Evolutionary conservation across 1,140 invertebrate genomes (phyloP).

Genomic region (Magallana angulata): DNA sequence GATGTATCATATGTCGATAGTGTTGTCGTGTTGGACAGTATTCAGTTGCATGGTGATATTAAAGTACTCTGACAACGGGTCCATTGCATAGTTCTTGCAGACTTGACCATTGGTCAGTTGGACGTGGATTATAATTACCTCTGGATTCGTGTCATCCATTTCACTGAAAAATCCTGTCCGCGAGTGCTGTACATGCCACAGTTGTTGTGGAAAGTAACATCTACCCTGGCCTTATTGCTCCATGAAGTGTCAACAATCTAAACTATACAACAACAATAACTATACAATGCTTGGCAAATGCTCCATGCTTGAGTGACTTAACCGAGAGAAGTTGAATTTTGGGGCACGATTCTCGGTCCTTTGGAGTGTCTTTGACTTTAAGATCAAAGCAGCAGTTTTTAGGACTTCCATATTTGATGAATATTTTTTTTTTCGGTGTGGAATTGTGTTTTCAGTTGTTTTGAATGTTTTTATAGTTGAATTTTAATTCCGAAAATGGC

Average conservation of each 20-base stretch:
- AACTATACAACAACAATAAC: slow-evolving; percentile 22
- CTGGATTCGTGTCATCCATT: background rate
- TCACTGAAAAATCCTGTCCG: background rate
- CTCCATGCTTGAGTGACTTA: slow-evolving; percentile 19
- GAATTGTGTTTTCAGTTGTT: background rate
- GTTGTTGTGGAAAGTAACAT: background rate
- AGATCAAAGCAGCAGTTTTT: background rate
- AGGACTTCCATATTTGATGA: no score
- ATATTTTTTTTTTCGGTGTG: background rate
- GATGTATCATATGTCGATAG: background rate
- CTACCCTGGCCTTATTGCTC: slow-evolving; percentile 11
- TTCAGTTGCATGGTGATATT: background rate
- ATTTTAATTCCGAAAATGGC: slow-evolving; percentile 29
- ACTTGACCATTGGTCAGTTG: slow-evolving; percentile 20
- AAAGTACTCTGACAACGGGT: background rate
- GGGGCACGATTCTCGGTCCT: background rate
- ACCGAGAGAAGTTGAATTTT: slow-evolving; percentile 23
- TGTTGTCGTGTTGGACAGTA: background rate
- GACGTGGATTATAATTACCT: background rate
- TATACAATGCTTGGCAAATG: slow-evolving; percentile 12
- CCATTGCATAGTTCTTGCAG: background rate
- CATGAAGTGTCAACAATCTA: slow-evolving; percentile 30
- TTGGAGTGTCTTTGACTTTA: background rate
- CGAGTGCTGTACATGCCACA: background rate
- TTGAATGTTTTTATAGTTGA: background rate